Evolutionary conservation across 2,888 invertebrate genomes (phyloP).

Genomic region (Acanthopleura granulata): DNA sequence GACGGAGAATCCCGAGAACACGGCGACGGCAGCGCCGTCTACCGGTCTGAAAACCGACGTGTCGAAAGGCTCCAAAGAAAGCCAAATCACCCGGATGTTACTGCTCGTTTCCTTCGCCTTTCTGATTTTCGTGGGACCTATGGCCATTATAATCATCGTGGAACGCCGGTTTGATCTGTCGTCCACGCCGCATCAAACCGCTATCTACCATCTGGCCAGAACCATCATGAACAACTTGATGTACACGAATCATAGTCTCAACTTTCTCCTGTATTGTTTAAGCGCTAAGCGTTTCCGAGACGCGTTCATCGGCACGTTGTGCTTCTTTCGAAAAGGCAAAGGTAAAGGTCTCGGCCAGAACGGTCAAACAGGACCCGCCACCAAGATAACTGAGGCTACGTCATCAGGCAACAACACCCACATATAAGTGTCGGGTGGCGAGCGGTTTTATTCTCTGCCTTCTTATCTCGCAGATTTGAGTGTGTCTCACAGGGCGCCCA

Average conservation of each 20-base stretch:
- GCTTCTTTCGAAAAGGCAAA: not conserved
- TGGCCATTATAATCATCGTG: constrained; percentile 29
- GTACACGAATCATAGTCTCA: constrained; percentile 4
- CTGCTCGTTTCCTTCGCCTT: constrained; percentile 28
- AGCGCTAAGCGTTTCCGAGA: not conserved
- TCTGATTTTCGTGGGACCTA: constrained; percentile 27
- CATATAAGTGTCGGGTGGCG: too few relatives aligned
- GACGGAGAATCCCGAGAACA: constrained; percentile 1
- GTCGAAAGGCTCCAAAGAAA: constrained; percentile 1
- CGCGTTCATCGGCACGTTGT: not conserved
- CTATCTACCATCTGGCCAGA: not conserved
- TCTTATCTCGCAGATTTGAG: too few relatives aligned
- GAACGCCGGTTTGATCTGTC: constrained; percentile 24
- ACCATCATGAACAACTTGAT: constrained; percentile 14
- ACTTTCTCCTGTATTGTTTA: constrained; percentile 2
- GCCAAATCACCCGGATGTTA: constrained; percentile 28
- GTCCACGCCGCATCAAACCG: constrained; percentile 4
- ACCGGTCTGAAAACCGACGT: too few relatives aligned
- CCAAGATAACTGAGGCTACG: not conserved
- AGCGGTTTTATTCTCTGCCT: too few relatives aligned
- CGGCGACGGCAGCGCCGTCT: not conserved
- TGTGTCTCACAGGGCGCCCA: too few relatives aligned
- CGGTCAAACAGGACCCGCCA: not conserved
- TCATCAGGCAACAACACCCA: too few relatives aligned
- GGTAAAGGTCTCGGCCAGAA: not conserved